phyloP scores from a whole-genome alignment of 2,113 vertebrate genomes.

The Callithrix jacchus region DNA sequence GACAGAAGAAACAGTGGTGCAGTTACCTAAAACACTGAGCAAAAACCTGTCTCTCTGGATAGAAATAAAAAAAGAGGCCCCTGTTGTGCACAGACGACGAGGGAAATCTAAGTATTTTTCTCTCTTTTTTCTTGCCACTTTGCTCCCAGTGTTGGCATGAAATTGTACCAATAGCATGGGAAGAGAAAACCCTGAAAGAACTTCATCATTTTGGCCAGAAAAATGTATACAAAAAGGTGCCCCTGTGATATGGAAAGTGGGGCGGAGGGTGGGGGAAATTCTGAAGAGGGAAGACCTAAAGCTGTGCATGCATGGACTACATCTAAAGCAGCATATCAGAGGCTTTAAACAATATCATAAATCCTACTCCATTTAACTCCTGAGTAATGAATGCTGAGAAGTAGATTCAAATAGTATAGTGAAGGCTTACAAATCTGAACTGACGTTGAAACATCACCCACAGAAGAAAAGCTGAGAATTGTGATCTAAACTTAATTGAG shows the following conservation, averaged over 20 bases:
- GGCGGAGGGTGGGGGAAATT: not conserved
- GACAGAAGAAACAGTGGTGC: fast-evolving
- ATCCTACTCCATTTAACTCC: not conserved
- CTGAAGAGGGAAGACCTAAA: not conserved
- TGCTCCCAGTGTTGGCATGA: not conserved
- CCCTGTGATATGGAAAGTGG: not conserved
- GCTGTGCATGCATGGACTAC: no score
- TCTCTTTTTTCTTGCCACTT: not conserved
- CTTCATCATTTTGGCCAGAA: not conserved
- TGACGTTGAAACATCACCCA: not conserved
- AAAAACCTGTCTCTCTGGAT: not conserved
- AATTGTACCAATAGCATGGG: not conserved
- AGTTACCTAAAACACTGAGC: not conserved
- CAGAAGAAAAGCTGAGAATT: not conserved
- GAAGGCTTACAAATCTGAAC: not conserved
- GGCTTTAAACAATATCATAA: not conserved
- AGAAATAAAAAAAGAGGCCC: not conserved
- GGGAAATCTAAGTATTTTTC: not conserved
- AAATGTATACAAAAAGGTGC: not conserved
- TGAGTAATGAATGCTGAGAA: not conserved
- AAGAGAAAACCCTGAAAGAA: not conserved
- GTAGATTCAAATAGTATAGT: not conserved
- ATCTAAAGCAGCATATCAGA: not conserved
- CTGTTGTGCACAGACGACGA: not conserved
- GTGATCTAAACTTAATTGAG: not conserved